Evolutionary conservation across 2,113 vertebrate species (phyloP), one percentile per base, ranked within the genome.

Genomic region (Spermophilus dauricus): DNA sequence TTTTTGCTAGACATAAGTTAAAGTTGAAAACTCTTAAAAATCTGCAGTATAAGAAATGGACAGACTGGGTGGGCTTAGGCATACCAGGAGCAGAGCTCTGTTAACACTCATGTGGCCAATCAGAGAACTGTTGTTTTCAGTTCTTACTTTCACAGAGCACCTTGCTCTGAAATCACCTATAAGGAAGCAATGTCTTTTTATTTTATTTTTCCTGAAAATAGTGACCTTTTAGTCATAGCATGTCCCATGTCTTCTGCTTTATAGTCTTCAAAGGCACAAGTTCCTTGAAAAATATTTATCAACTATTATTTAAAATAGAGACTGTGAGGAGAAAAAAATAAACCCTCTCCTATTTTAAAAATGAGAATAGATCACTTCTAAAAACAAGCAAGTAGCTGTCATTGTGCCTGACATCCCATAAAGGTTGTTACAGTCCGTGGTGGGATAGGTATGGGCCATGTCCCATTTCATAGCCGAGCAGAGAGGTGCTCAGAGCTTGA

Each of bases 271-370:
- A 90, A 89, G 51, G 70, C 39, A 18, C 28, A 82, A 56, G 30
- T 78, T 88, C 20, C 39, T 30, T 45, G 30, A 80, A 88, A 39
- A 84, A 76, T 56, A 24, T 51, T 77, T 82, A 16, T 72, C 70
- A 90, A 30, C 37, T 87, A 14, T 17, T 91, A 11, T 63, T 90
- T 95, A 91, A 94, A 93, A 76, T 95, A 76, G 91, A 86, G n/a
- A 8, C 45, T 63, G 92, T 90, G n/a, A 75, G 73, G 73, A 84
- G 48, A 34, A 20, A 76, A 69, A 65, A 73, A 67, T 10, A 75
- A 81, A 80, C 39, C 58, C 34, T 86, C 39, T 37, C 34, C 87
- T 95, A 63, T 87, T 32, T 67, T 75, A 51, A 51, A 37, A 63
- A 86, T n/a, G 53, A 28, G 82, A 95, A 37, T 48, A 51, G 16